Evolutionary conservation across 2,113 vertebrate genomes (phyloP).

Genomic region (Phylloscopus whistleri): DNA sequence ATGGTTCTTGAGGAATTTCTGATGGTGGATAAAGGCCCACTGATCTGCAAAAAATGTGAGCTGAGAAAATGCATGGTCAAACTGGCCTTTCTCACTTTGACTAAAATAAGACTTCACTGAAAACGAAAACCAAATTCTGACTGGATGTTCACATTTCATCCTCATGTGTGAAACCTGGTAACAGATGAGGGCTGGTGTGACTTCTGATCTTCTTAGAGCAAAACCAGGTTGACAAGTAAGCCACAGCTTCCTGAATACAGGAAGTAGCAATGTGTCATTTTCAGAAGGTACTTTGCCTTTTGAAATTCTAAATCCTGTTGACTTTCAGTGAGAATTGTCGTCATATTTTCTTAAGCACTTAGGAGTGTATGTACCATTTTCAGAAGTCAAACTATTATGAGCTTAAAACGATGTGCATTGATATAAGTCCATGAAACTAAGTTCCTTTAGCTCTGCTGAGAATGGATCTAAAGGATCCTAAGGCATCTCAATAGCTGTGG

Average conservation of each 20-base stretch:
- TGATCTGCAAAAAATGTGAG: neutral
- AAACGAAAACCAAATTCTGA: neutral
- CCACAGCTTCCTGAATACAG: neutral
- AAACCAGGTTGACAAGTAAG: neutral
- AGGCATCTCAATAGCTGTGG: neutral
- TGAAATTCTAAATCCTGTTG: slow-evolving; percentile 10
- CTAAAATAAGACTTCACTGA: neutral
- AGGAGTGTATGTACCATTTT: neutral
- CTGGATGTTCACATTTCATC: neutral
- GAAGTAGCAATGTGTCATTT: neutral
- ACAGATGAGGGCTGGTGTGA: neutral
- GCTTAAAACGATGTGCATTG: neutral
- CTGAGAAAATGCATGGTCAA: neutral
- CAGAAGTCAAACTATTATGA: neutral
- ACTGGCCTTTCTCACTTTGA: neutral
- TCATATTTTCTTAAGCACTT: slow-evolving; percentile 1
- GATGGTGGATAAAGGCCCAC: neutral
- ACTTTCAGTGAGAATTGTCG: neutral
- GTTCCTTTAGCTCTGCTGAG: neutral
- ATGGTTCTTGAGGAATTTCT: neutral
- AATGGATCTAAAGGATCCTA: neutral
- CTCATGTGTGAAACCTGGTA: neutral
- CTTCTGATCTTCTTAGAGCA: neutral
- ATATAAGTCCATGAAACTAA: neutral
- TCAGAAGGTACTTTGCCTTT: neutral